phyloP scores from a whole-genome alignment of 2,797 vertebrate species.

The Falco peregrinus region DNA sequence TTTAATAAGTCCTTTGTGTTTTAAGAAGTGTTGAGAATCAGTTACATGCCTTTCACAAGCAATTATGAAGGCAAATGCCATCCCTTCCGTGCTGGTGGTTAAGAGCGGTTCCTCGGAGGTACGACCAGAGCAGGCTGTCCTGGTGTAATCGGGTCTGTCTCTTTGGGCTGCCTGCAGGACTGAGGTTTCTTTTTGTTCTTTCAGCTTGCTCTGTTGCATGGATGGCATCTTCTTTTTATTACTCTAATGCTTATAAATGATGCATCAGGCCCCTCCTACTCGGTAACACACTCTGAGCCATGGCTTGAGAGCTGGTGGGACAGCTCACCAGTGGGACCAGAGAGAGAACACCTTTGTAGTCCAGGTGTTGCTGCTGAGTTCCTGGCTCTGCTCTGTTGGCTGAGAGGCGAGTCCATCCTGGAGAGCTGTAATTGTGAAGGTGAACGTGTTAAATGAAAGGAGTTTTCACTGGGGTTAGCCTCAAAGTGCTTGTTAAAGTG shows the following conservation, averaged over 20 bases:
- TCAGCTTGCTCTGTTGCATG: neutral
- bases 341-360: neutral
- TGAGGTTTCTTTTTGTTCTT: neutral
- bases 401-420: neutral
- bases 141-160: neutral
- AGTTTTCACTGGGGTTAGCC: neutral
- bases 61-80: neutral
- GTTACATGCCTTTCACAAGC: neutral
- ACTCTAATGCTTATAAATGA: neutral
- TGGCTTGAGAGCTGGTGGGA: neutral
- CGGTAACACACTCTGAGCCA: neutral
- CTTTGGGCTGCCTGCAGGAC: neutral
- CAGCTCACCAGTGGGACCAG: neutral
- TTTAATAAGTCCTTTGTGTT: neutral
- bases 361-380: neutral
- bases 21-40: neutral
- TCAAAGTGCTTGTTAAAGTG: neutral
- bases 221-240: neutral
- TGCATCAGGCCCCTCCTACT: neutral
- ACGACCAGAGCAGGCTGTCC: neutral
- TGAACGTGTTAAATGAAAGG: neutral
- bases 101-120: neutral
- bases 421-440: neutral
- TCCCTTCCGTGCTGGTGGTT: neutral
- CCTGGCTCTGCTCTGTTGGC: neutral